A percentile compares a stretch with the other conserved stretches of the same genome.
These are phyloP conservation scores for Psammodynastes pulverulentus DNA, from an alignment of 2,113 vertebrate species.

Conservation along the genomic window DNA sequence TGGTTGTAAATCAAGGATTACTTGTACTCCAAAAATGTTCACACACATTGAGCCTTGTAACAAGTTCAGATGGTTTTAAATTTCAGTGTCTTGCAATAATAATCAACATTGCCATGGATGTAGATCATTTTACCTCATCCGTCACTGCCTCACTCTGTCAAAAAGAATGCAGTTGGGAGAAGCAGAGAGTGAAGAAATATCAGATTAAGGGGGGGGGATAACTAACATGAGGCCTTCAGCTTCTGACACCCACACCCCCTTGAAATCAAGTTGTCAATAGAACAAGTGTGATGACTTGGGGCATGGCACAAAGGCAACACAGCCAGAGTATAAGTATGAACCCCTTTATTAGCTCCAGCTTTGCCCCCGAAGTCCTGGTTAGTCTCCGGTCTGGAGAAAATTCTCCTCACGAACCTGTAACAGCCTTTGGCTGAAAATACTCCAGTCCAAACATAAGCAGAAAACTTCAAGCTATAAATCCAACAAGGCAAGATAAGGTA, in stretches of 20 bases:
- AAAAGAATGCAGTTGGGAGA: not conserved
- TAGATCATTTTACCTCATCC: not conserved
- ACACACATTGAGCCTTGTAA: not conserved
- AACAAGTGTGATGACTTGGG: no score
- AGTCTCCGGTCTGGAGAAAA: no score
- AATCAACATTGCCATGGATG: not conserved
- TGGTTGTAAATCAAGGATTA: not conserved
- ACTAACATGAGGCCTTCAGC: not conserved
- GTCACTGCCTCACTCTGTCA: not conserved
- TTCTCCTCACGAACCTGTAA: no score
- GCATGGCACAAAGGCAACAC: no score
- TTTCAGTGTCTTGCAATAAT: not conserved
- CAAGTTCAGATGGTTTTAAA: not conserved
- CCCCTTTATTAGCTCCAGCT: no score
- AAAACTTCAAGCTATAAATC: no score
- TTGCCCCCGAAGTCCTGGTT: no score
- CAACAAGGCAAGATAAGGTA: no score
- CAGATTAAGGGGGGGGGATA: not conserved
- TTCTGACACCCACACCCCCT: no score
- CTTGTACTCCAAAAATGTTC: not conserved
- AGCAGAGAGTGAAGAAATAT: not conserved
- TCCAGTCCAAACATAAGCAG: no score
- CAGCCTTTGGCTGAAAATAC: no score
- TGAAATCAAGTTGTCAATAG: not conserved
- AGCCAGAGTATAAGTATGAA: no score